Percentiles rank a stretch among this genome's conserved stretches.
phyloP scores from a whole-genome alignment of 2,797 vertebrate species.

The Apogon talboti region DNA sequence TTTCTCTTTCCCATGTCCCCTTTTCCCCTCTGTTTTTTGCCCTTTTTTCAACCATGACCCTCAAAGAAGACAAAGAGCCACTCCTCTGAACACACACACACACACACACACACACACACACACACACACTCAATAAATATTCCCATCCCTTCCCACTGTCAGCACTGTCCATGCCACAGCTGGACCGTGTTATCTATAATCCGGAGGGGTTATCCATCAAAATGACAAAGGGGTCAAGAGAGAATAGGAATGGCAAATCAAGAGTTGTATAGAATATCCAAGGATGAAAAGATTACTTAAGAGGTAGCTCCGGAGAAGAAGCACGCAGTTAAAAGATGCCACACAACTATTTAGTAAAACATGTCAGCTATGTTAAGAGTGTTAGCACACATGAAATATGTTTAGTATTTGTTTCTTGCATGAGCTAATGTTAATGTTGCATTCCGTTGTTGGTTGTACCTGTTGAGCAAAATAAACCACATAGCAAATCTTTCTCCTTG shows the following conservation, averaged over 20 bases:
- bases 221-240: constrained; percentile 58
- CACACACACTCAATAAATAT: constrained; percentile 1
- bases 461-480: constrained; percentile 23
- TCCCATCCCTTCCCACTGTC: constrained; percentile 40
- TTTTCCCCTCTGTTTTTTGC: constrained; percentile 17
- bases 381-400: constrained; percentile 29
- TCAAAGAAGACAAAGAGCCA: constrained; percentile 26
- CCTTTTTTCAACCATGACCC: constrained; percentile 5
- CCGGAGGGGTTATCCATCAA: constrained; percentile 59
- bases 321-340: constrained; percentile 1
- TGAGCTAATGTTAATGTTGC: constrained; percentile 13
- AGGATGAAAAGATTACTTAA: constrained; percentile 31
- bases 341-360: constrained; percentile 32
- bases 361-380: constrained; percentile 52
- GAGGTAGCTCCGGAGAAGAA: background rate
- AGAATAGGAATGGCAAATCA: constrained; percentile 37
- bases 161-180: constrained; percentile 54
- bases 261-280: constrained; percentile 31
- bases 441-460: constrained; percentile 38
- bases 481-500: no score
- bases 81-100: constrained; percentile 18
- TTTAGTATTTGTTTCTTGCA: constrained; percentile 26
- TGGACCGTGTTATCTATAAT: constrained; percentile 70
- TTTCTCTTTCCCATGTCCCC: background rate
- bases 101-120: constrained; percentile 9